Evolutionary conservation across 2,113 vertebrate genomes (phyloP).

Genomic region (Kobus ellipsiprymnus): DNA sequence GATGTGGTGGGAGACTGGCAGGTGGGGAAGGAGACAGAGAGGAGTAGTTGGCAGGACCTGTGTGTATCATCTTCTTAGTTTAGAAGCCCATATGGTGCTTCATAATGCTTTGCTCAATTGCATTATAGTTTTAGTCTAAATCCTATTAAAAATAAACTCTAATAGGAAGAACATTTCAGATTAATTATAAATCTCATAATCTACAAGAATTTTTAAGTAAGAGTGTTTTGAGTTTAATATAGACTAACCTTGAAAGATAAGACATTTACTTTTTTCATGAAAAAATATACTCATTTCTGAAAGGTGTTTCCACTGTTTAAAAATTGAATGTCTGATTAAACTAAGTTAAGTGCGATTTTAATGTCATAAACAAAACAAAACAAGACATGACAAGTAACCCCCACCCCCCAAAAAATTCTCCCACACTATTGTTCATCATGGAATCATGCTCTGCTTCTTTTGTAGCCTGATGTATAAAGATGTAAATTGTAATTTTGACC

Average conservation of each 20-base stretch:
- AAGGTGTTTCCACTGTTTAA: slow-evolving; percentile 10
- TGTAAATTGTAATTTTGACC: not conserved
- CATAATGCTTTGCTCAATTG: slow-evolving; percentile 50
- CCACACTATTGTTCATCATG: not conserved
- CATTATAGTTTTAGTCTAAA: slow-evolving; percentile 62
- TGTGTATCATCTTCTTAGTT: slow-evolving; percentile 64
- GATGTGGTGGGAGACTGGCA: slow-evolving; percentile 34
- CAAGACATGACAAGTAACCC: not conserved
- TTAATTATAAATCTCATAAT: slow-evolving; percentile 41
- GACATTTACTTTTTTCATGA: not conserved
- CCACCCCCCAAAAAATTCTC: not conserved
- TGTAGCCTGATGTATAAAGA: not conserved
- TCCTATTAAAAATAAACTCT: slow-evolving; percentile 67
- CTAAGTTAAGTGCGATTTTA: not conserved
- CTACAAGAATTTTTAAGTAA: not conserved
- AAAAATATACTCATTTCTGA: not conserved
- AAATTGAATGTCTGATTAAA: not conserved
- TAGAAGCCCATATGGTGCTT: slow-evolving; percentile 72
- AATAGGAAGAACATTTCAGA: slow-evolving; percentile 59
- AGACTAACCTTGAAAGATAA: slow-evolving; percentile 48
- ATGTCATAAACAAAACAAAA: not conserved
- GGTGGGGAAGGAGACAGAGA: slow-evolving; percentile 25
- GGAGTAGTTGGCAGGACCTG: slow-evolving; percentile 22
- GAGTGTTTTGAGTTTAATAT: slow-evolving; percentile 38
- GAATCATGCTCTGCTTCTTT: not conserved